Evolutionary conservation across 1,140 invertebrate genomes (phyloP).

Genomic region (Papilio machaon): DNA sequence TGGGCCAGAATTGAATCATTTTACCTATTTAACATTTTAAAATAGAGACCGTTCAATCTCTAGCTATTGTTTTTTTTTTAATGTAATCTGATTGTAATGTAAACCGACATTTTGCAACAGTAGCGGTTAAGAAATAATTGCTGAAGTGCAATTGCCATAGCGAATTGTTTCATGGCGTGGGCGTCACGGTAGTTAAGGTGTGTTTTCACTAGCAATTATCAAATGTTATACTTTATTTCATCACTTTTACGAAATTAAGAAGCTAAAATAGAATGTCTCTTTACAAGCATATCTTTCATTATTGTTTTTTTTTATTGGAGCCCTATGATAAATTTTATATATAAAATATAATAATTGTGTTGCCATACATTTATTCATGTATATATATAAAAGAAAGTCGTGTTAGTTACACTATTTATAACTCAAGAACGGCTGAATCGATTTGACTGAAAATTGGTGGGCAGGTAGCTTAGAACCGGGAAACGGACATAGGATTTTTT

Average conservation of each 20-base stretch:
- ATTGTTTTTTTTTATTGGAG: too few relatives aligned
- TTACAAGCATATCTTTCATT: too few relatives aligned
- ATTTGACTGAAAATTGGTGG: too few relatives aligned
- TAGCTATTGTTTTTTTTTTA: not conserved
- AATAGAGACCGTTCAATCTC: not conserved
- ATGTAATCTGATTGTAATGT: not conserved
- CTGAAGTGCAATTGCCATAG: not conserved
- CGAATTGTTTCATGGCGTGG: conserved; percentile 12
- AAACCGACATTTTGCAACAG: not conserved
- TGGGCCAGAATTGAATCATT: too few relatives aligned
- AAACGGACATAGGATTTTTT: too few relatives aligned
- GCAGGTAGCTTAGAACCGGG: too few relatives aligned
- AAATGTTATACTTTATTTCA: not conserved
- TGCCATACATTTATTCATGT: too few relatives aligned
- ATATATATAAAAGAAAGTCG: too few relatives aligned
- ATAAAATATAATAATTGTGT: too few relatives aligned
- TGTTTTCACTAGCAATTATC: not conserved
- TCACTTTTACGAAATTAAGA: not conserved
- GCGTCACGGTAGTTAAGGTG: not conserved
- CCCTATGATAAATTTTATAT: not conserved
- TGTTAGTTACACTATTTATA: too few relatives aligned
- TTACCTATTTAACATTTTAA: not conserved
- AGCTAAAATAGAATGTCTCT: not conserved
- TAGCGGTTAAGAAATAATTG: conserved; percentile 7
- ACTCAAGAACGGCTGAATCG: too few relatives aligned